Percentiles rank a stretch among this genome's conserved stretches.
Conservation (phyloP, 2,888 invertebrate genomes). For the Drosophila mercatorum region DNA sequence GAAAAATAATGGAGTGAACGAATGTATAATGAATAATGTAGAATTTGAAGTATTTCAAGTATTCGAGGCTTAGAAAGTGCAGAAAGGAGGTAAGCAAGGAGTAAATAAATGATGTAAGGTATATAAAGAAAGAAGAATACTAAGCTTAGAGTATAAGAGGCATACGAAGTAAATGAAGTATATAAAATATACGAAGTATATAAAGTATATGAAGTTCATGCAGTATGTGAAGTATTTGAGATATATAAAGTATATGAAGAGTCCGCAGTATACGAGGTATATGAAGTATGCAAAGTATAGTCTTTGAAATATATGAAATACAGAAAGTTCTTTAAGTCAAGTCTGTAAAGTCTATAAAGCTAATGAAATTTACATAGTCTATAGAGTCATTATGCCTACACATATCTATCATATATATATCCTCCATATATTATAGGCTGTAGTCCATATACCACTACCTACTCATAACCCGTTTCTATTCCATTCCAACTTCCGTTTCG, state of each 20-base stretch:
- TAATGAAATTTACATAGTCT: background rate
- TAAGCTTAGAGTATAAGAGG: background rate
- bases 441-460: background rate
- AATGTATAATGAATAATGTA: background rate
- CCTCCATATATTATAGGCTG: too few species aligned
- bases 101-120: too few species aligned
- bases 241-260: background rate
- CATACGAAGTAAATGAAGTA: background rate
- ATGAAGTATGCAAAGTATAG: background rate
- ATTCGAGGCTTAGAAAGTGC: too few species aligned
- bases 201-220: background rate
- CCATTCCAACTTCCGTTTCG: conserved; percentile 32
- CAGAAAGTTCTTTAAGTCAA: too few species aligned
- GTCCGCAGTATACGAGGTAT: too few species aligned
- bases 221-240: background rate
- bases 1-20: background rate
- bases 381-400: background rate
- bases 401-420: background rate
- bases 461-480: background rate
- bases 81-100: too few species aligned
- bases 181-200: background rate
- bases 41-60: background rate
- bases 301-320: background rate
- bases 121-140: background rate
- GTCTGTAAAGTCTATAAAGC: background rate